Evolutionary conservation across 1,140 invertebrate species (phyloP).

Genomic region (Drosophila biarmipes): DNA sequence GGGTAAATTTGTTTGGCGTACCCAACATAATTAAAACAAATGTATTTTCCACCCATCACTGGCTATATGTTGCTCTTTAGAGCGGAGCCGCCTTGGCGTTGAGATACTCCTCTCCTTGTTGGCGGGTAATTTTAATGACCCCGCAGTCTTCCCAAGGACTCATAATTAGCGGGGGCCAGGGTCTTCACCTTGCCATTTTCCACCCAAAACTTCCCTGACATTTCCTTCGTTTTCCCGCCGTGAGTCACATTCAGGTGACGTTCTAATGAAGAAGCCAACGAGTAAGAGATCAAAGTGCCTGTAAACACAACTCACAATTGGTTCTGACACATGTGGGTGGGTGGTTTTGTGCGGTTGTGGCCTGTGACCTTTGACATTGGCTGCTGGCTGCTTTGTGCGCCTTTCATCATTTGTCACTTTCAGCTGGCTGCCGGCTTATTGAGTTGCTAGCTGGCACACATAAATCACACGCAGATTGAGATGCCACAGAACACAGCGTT

Average conservation of each 20-base stretch:
- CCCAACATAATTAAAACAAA: constrained; percentile 5
- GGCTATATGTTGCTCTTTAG: background rate
- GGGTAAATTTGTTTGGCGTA: background rate
- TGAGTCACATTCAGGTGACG: constrained; percentile 36
- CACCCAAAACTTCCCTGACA: background rate
- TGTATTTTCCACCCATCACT: constrained; percentile 4
- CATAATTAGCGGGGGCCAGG: constrained; percentile 12
- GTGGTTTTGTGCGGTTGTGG: constrained; percentile 17
- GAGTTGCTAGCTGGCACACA: constrained; percentile 55
- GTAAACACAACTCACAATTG: constrained; percentile 45
- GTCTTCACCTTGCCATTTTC: background rate
- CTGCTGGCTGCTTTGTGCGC: constrained; percentile 43
- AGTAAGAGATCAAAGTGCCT: constrained; percentile 38
- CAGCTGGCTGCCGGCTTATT: constrained; percentile 60
- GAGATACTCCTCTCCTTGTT: background rate
- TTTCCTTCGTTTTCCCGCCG: constrained; percentile 8
- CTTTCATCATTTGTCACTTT: constrained; percentile 59
- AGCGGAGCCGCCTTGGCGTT: background rate
- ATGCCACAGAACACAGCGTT: constrained; percentile 26
- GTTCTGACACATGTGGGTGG: constrained; percentile 27
- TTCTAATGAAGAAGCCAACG: constrained; percentile 56
- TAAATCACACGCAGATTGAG: constrained; percentile 61
- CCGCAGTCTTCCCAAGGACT: background rate
- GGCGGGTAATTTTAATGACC: constrained; percentile 5
- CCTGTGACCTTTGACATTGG: constrained; percentile 69